Evolutionary conservation across 2,888 invertebrate genomes (phyloP).

Genomic region (Drepanosiphum platanoidis): DNA sequence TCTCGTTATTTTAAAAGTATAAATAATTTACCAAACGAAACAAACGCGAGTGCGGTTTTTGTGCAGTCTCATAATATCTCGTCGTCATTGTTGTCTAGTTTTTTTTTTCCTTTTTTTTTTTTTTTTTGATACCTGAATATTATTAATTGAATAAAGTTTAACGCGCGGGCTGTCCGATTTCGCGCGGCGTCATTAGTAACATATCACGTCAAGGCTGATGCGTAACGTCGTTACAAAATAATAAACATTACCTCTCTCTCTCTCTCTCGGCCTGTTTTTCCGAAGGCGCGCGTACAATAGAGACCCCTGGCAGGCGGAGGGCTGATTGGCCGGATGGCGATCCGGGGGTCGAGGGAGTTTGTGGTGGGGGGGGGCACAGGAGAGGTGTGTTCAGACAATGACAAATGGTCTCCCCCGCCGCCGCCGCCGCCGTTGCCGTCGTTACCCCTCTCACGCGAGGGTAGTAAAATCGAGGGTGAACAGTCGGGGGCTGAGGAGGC

Average conservation of each 20-base stretch:
- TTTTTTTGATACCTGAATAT: constrained; percentile 44
- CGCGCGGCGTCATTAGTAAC: constrained; percentile 56
- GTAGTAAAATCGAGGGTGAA: not conserved
- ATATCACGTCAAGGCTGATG: constrained; percentile 53
- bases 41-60: not conserved
- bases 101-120: constrained; percentile 16
- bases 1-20: constrained; percentile 56
- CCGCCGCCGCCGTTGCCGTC: not conserved
- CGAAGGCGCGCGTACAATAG: constrained; percentile 33
- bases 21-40: constrained; percentile 35
- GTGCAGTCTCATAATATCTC: not conserved
- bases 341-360: not conserved
- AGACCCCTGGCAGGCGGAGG: constrained; percentile 8
- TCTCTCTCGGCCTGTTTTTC: not conserved
- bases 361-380: not conserved
- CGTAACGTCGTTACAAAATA: constrained; percentile 59
- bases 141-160: constrained; percentile 59
- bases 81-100: not conserved
- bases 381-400: constrained; percentile 43
- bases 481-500: not conserved
- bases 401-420: constrained; percentile 48
- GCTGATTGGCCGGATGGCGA: constrained; percentile 20
- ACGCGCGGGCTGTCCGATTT: constrained; percentile 40
- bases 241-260: constrained; percentile 44
- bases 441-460: not conserved